A percentile compares a stretch with the other conserved stretches of the same genome.
These are phyloP conservation scores for Euzophera pinguis DNA, from an alignment of 2,888 invertebrate species.

Conservation along the genomic window DNA sequence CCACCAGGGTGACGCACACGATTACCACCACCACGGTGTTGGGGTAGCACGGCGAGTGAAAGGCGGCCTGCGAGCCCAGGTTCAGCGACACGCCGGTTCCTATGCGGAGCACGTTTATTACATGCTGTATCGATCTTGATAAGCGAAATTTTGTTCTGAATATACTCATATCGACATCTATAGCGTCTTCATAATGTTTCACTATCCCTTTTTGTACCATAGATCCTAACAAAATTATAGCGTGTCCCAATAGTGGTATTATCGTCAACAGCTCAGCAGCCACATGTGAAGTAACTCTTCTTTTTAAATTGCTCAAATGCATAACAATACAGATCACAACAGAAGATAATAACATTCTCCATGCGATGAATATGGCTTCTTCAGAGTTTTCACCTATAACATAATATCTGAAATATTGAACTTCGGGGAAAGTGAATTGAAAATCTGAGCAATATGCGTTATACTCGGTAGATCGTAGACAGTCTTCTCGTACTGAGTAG, in stretches of 20 bases:
- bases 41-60: conserved; percentile 57
- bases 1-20: conserved; percentile 30
- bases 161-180: conserved; percentile 45
- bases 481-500: conserved; percentile 55
- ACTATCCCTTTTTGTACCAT: conserved; percentile 64
- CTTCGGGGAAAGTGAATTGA: conserved; percentile 53
- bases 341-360: conserved; percentile 57
- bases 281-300: conserved; percentile 38
- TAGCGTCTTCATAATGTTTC: conserved; percentile 39
- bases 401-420: conserved; percentile 53
- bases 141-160: conserved; percentile 35
- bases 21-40: conserved; percentile 47
- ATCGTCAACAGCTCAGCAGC: conserved; percentile 32
- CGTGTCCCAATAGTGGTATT: conserved; percentile 41
- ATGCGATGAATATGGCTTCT: conserved; percentile 37
- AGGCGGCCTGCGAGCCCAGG: conserved; percentile 42
- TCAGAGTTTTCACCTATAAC: conserved; percentile 25
- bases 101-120: conserved; percentile 41
- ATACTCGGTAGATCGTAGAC: conserved; percentile 34
- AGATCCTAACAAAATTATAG: conserved; percentile 49
- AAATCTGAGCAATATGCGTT: conserved; percentile 40
- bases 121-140: conserved; percentile 35
- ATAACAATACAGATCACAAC: conserved; percentile 34
- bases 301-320: conserved; percentile 49
- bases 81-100: conserved; percentile 54